Conservation (phyloP, 2,797 vertebrate genomes). For the Smutsia gigantea region DNA sequence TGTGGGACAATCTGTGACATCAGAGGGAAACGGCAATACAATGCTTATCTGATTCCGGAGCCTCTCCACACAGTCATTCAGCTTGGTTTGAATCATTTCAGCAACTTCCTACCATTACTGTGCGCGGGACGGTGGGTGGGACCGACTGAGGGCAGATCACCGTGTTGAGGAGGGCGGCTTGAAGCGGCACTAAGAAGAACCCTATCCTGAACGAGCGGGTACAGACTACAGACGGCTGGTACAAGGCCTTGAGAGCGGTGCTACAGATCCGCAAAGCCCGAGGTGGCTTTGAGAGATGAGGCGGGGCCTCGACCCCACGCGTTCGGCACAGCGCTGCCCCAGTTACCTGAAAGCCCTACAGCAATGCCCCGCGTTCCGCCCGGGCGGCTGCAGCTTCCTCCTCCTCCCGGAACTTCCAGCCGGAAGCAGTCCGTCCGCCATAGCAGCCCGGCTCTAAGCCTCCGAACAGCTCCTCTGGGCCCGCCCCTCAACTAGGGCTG, state of each 20-base stretch:
- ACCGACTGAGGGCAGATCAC: neutral
- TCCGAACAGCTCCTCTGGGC: neutral
- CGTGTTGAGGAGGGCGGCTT: neutral
- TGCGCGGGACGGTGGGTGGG: neutral
- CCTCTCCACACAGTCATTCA: neutral
- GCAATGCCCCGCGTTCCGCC: neutral
- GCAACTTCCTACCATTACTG: neutral
- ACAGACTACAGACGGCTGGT: neutral
- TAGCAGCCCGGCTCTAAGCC: neutral
- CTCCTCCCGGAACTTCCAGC: neutral
- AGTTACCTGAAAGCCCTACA: conserved; percentile 26
- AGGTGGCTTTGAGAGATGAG: neutral
- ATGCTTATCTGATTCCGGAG: neutral
- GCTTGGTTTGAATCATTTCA: neutral
- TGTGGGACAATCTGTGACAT: neutral
- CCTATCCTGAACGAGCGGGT: neutral
- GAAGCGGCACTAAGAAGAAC: neutral
- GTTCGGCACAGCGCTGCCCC: neutral
- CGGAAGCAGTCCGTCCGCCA: neutral
- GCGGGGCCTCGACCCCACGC: neutral
- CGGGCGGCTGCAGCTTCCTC: neutral
- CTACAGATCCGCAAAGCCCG: neutral
- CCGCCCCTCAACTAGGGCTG: neutral
- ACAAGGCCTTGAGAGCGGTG: neutral
- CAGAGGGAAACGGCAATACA: neutral